Evolutionary conservation across 2,797 vertebrate genomes (phyloP), one percentile per base, ranked within the genome.

Genomic region (Perodicticus potto): DNA sequence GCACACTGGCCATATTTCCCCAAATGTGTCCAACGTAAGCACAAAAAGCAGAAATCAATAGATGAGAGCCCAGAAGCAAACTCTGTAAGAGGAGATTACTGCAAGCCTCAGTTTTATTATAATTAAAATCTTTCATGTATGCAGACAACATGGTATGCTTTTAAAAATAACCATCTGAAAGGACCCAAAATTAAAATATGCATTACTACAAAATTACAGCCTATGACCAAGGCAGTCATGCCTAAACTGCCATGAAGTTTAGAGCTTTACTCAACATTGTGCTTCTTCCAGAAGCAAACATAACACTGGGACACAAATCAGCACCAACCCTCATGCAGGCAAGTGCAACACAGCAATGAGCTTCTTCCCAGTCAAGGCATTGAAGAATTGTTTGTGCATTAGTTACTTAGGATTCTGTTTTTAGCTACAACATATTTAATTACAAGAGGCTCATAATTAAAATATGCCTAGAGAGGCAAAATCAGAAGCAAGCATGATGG

Each of bases 221-320:
- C 92, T 25, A 82, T 89, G 59, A 92, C 81, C 65, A 86, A 84
- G 19, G 89, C 81, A 59, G 65, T 61, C 3, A 5, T 86, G 85
- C 85, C 85, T 90, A 91, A 80, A 80, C 27, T 77, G 74, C 69
- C 49, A 43, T 1, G 43, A 97, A 83, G 84, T 37, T 83, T n/a
- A 97, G 95, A 95, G 92, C 93, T 95, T 98, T 97, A 97, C 96
- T 98, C 98, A 98, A 98, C 97, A 97, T 92, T 97, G 90, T 98
- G 98, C 98, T 98, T 98, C 98, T 99, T 99, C 98, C 98, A 98
- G 89, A 98, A 98, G 98, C 97, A 98, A 98, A 97, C 97, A 94
- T 76, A 95, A 98, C 97, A 96, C 96, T 74, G 92, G 97, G 97
- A 95, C 96, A 96, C 94, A 96, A 97, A 97, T 97, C 97, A 98